Base-by-base conservation (phyloP, 2,797 vertebrate species). In the Allobates femoralis region DNA sequence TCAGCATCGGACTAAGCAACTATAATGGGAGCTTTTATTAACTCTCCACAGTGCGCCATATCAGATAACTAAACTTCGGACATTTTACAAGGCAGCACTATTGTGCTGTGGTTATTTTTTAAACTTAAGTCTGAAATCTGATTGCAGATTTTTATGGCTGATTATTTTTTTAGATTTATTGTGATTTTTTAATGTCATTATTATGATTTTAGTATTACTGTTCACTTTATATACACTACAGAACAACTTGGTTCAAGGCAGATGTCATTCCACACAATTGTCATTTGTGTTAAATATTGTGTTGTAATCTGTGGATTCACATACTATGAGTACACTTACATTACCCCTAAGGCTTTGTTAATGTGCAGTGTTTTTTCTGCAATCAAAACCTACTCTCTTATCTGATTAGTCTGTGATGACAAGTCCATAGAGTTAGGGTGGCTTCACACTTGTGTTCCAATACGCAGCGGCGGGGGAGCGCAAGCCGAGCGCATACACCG, bases 11-110 rank as follows among this genome's bases (percentile, higher is more conserved):
- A 88, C 84, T 85, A 80, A 85, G 60, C 71, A 37, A 28, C 76
- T 58, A 23, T 75, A 34, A 69, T 85, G 77, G 82, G 77, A 34
- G 56, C 12, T 81, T 84, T 81, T 88, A 85, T 88, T 85, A 88
- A 88, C 87, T 88, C 78, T 80, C 51, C 66, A 37, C 60, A 60
- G 32, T 53, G 30, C 71, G 6, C 60, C 60, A 71, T 28, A 62
- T 86, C 78, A 77, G 71, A 86, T 83, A 69, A 21, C 28, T 77
- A 41, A 60, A 34, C 50, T 77, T 2, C 14, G 53, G 75, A 12
- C 28, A 51, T 10, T 46, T n/a, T 60, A 18, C 14, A 50, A 46
- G 34, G 26, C 62, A 34, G 15, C 5, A 18, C 21, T 32, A 37
- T 41, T 55, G 75, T 60, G 26, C 46, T 50, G 21, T 26, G 15